Percentiles rank a stretch among this genome's conserved stretches.
Evolutionary conservation across 53 echinoderm and acorn worm species (phyloP).

Genomic region (Henricia sp.): DNA sequence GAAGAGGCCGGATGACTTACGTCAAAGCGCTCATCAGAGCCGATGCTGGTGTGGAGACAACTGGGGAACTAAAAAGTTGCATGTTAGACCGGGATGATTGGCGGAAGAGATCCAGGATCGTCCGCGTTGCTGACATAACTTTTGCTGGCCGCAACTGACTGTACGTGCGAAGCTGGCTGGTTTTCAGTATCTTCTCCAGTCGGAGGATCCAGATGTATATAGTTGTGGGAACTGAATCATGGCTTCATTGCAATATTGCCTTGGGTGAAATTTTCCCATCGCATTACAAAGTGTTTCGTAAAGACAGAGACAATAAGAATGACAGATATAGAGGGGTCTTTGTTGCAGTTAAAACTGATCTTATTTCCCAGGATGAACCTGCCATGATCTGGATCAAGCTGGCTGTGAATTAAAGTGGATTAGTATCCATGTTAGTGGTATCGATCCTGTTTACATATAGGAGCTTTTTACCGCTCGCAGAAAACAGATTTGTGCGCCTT

Average conservation of each 20-base stretch:
- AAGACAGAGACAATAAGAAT: background rate
- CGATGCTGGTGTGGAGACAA: no score
- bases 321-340: constrained; percentile 38
- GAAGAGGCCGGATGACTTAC: no score
- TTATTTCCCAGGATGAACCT: constrained; percentile 7
- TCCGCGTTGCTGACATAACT: no score
- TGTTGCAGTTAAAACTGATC: constrained; percentile 17
- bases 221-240: constrained; percentile 42
- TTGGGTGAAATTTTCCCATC: constrained; percentile 30
- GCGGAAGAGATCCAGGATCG: no score
- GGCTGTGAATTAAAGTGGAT: constrained; percentile 37
- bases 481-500: background rate
- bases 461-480: constrained; percentile 26
- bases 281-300: constrained; percentile 8
- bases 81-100: no score
- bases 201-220: constrained; percentile 37
- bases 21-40: no score
- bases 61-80: no score
- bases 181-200: background rate
- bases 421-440: constrained; percentile 20
- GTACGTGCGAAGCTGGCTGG: background rate
- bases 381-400: constrained; percentile 3
- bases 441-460: constrained; percentile 12
- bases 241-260: constrained; percentile 5
- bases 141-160: no score